These are phyloP conservation scores for Alcis repandata DNA, from an alignment of 2,888 invertebrate species.

Conservation along the genomic window DNA sequence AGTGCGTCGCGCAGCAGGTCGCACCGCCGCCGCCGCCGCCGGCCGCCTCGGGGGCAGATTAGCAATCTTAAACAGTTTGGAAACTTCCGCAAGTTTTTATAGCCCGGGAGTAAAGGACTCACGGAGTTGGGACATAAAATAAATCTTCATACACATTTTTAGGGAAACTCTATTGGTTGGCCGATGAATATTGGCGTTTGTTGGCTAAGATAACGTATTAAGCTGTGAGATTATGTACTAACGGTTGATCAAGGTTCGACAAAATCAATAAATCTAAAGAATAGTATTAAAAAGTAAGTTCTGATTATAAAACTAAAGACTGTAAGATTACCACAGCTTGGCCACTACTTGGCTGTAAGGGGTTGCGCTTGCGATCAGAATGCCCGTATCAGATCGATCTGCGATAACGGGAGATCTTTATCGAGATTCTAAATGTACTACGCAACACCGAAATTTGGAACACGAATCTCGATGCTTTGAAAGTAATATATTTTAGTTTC, in stretches of 20 bases:
- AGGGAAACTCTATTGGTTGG: slow-evolving; percentile 9
- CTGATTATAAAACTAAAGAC: no score
- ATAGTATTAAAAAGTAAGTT: neutral
- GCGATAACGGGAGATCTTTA: no score
- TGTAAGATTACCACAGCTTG: neutral
- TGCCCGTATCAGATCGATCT: no score
- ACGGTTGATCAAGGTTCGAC: neutral
- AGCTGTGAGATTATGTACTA: neutral
- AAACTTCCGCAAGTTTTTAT: slow-evolving; percentile 43
- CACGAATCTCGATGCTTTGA: no score
- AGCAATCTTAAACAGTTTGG: slow-evolving; percentile 44
- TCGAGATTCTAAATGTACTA: no score
- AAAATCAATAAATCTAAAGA: neutral
- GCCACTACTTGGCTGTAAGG: no score
- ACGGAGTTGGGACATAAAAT: slow-evolving; percentile 39
- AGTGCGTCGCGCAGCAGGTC: slow-evolving; percentile 26
- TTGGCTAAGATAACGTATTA: neutral
- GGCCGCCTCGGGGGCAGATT: slow-evolving; percentile 36
- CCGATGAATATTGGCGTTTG: neutral
- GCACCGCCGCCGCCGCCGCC: slow-evolving; percentile 13
- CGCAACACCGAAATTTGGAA: no score
- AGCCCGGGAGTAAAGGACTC: slow-evolving; percentile 26
- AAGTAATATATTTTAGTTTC: no score
- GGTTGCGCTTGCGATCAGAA: no score
- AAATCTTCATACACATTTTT: slow-evolving; percentile 43